phyloP scores from a whole-genome alignment of 2,797 vertebrate genomes.

The Emydoidea blandingii region DNA sequence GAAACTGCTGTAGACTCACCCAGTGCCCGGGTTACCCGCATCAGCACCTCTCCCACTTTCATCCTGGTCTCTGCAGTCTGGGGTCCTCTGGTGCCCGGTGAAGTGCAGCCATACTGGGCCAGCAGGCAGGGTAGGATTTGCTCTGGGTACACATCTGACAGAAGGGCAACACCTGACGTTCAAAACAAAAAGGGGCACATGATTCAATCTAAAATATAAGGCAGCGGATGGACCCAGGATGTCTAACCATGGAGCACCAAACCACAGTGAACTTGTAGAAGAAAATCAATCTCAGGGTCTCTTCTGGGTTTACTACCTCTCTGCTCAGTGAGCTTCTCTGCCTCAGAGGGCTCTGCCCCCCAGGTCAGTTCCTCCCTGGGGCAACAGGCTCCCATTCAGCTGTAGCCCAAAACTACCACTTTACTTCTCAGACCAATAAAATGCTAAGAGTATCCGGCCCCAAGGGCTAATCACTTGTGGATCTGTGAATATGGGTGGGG shows the following conservation, averaged over 20 bases:
- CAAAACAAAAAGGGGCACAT: accelerated
- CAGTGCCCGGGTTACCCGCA: slow-evolving; percentile 89
- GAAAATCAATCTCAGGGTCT: too few relatives aligned
- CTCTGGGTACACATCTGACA: slow-evolving; percentile 88
- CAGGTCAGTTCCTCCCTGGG: background rate
- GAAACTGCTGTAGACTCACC: slow-evolving; percentile 81
- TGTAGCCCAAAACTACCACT: background rate
- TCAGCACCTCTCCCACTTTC: slow-evolving; percentile 94
- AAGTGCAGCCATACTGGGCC: slow-evolving; percentile 79
- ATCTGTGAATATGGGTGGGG: background rate
- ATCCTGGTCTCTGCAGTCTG: slow-evolving; percentile 85
- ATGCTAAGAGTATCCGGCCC: background rate
- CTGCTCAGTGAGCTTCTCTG: background rate
- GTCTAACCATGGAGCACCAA: background rate
- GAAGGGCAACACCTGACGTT: slow-evolving; percentile 84
- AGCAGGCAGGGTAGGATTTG: slow-evolving; percentile 87
- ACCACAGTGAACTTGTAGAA: background rate
- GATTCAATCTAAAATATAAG: background rate
- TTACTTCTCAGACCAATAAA: background rate
- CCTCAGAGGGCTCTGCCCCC: background rate
- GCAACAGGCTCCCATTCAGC: too few relatives aligned
- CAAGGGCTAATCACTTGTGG: background rate
- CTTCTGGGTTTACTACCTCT: too few relatives aligned
- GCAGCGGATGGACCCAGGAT: accelerated
- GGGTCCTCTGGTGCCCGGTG: slow-evolving; percentile 28